phyloP scores from a whole-genome alignment of 2,888 invertebrate species.

The Caenorhabditis virilis region DNA sequence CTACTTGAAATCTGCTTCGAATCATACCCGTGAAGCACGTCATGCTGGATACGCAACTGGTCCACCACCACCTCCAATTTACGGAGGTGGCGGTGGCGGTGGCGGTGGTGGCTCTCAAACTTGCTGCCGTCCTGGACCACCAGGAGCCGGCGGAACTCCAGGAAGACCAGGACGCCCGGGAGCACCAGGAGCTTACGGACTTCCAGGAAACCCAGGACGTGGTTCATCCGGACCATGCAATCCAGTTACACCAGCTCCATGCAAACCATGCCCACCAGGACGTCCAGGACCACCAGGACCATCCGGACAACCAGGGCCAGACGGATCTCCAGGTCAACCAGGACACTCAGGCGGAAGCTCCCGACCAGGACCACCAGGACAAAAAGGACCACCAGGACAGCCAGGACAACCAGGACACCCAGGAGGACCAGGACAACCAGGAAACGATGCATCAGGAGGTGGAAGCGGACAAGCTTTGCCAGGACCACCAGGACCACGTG shows the following conservation, averaged over 20 bases:
- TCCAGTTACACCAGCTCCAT: neutral
- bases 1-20: conserved; percentile 10
- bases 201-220: conserved; percentile 22
- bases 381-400: conserved; percentile 36
- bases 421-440: conserved; percentile 26
- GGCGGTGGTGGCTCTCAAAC: conserved; percentile 33
- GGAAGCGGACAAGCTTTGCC: conserved; percentile 12
- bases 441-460: conserved; percentile 28
- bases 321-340: conserved; percentile 18
- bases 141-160: conserved; percentile 52
- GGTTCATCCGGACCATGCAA: neutral
- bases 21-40: conserved; percentile 20
- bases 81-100: neutral
- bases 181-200: conserved; percentile 57
- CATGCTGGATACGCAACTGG: conserved; percentile 22
- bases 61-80: conserved; percentile 10
- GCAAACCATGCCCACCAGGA: conserved; percentile 49
- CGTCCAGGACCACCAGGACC: conserved; percentile 8
- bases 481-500: conserved; percentile 35
- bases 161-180: conserved; percentile 58
- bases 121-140: conserved; percentile 60
- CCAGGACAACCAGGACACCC: conserved; percentile 38
- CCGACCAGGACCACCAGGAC: conserved; percentile 23
- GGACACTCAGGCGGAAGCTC: conserved; percentile 19
- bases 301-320: conserved; percentile 23